Base-by-base conservation (phyloP, 2,113 vertebrate genomes). In the Platichthys stellatus region DNA sequence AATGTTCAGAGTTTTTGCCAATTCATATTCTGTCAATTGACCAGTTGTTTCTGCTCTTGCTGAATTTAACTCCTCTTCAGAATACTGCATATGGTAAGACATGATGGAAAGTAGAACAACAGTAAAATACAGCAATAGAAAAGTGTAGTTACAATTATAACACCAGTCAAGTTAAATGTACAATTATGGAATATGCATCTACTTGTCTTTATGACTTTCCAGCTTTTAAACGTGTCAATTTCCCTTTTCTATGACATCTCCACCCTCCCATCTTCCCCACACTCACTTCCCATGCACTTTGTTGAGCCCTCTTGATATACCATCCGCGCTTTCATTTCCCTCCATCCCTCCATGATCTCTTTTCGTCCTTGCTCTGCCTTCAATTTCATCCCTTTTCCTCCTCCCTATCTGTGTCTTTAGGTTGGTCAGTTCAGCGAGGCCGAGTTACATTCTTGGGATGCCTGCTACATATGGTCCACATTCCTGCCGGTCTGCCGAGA, bases 401-500 rank as follows among this genome's bases (percentile, higher is more conserved):
- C 64, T 84, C 57, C 82, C 80, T 31, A 72, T 73, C 78, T 66
- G 76, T 54, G 74, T 91, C 91, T 92, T 94, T 93, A 93, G 89
- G 89, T 91, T 87, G 93, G 92, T 94, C 91, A 92, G 92, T 92
- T 93, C 89, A 90, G 68, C 86, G 92, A 95, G 95, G 95, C 96
- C 91, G 85, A 88, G 90, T 80, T 93, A 93, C 97, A 98, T 99
- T 98, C 97, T 95, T 92, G 81, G 92, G 92, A 96, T 97, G 95
- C 95, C 95, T 96, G 94, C 95, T 97, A 95, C 97, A 98, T 97
- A 96, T 98, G 97, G 96, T 97, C 95, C 93, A 96, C 96, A 98
- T 99, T 98, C 97, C 97, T 94, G 93, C 88, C 91, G 83, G 95
- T 95, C 95, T 95, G 95, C 92, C 75, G 85, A 94, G 95, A 93